Base-by-base conservation (phyloP, 2,888 invertebrate species). In the Magallana nippona region DNA sequence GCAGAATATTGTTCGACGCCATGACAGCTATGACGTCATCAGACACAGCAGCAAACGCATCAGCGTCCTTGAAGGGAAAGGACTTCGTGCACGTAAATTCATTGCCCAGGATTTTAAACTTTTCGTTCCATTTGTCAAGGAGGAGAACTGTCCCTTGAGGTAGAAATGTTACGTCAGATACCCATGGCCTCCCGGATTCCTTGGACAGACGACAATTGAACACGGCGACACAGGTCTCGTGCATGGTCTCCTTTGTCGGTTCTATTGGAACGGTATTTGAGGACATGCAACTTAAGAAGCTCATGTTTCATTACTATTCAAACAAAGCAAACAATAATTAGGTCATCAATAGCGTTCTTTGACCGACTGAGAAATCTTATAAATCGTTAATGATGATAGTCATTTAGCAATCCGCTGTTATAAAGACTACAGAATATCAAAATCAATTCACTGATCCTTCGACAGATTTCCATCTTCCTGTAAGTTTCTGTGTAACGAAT, bases 111-210 rank as follows among this genome's bases (percentile, higher is more conserved):
- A 82, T 27, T 22, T 82, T 82, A 17, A 82, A 27, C 56, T 82
- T 82, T 19, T 22, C 15, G 19, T 82, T 63, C 82, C 82, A 82
- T 71, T 82, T 82, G 56, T 82, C 82, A 10, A 82, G n/a, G n/a
- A 71, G 15, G 3, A 71, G 71, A 22, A 82, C 62, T 17, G 44
- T 22, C 8, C 82, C 82, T 19, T 82, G 44, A 13, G 55, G 55
- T 1, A 82, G 58, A 71, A 44, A 71, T 55, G 27, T 71, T 1
- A 82, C 56, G 55, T 82, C 82, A 27, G 62, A 44, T 11, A 82
- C 55, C 82, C 82, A 82, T 55, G 82, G 63, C 2, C 71, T 13
- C 17, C 71, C 71, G 22, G 17, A 10, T 27, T 82, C 82, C 5
- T 10, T 10, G 27, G 71, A 82, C 3, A 55, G 11, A 15, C 22